Conservation (phyloP, 2,888 invertebrate genomes). For the Acrobasis repandana region DNA sequence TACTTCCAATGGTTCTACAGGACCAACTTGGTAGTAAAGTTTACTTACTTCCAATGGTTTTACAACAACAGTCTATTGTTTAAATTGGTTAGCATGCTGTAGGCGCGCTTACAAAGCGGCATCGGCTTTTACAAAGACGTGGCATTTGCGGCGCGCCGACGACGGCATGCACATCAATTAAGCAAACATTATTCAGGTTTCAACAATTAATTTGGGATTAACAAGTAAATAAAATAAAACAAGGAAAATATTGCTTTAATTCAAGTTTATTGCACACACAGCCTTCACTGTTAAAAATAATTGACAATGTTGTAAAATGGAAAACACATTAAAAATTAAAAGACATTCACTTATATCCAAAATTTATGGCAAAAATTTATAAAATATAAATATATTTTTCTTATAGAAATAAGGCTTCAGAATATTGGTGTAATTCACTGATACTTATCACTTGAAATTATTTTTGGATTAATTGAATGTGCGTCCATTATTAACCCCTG, state of each 20-base stretch:
- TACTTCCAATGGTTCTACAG: too few species aligned
- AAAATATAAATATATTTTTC: constrained; percentile 18
- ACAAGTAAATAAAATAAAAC: constrained; percentile 28
- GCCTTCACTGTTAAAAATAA: constrained; percentile 52
- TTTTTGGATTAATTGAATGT: neutral
- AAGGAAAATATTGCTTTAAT: constrained; percentile 40
- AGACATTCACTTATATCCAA: neutral
- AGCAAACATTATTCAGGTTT: too few species aligned
- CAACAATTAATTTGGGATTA: too few species aligned
- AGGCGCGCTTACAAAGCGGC: too few species aligned
- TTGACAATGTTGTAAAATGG: constrained; percentile 44
- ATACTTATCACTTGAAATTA: neutral
- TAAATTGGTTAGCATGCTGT: too few species aligned
- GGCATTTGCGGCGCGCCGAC: too few species aligned
- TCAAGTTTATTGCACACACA: constrained; percentile 62
- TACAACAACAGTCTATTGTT: too few species aligned
- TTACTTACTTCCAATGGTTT: too few species aligned
- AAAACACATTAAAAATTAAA: constrained; percentile 15
- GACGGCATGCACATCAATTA: too few species aligned
- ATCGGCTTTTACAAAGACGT: too few species aligned
- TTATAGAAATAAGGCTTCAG: constrained; percentile 16
- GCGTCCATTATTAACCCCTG: neutral
- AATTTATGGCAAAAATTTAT: constrained; percentile 3
- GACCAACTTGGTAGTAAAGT: too few species aligned
- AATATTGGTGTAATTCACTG: constrained; percentile 14